A percentile compares a stretch with the other conserved stretches of the same genome.
These are phyloP conservation scores for Virgularia gustaviana DNA, from an alignment of 92 coral and sea anemone genomes.

Conservation along the genomic window DNA sequence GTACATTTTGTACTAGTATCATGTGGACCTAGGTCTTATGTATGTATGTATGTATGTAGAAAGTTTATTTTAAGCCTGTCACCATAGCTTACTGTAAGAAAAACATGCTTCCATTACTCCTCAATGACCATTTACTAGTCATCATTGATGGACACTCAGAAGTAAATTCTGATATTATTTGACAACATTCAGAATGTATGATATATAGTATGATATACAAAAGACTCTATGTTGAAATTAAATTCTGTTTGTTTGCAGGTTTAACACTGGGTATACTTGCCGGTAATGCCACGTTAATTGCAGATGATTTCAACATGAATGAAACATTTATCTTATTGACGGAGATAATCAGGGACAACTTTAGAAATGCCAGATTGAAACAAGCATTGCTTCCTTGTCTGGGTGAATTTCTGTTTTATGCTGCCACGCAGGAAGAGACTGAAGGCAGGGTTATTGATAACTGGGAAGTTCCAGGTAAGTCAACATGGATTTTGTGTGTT, in stretches of 20 bases:
- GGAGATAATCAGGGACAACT: conserved; percentile 90
- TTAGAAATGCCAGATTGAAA: conserved; percentile 82
- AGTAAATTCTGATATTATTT: no score
- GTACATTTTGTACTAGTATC: no score
- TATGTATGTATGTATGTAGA: no score
- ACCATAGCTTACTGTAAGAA: no score
- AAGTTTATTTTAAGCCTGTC: no score
- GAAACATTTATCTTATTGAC: conserved; percentile 82
- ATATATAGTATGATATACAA: neutral
- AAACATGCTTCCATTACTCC: no score
- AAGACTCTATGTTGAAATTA: neutral
- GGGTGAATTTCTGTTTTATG: conserved; percentile 95
- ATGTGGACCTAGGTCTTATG: no score
- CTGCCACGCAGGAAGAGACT: conserved; percentile 95
- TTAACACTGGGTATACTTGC: conserved; percentile 78
- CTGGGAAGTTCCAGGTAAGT: conserved; percentile 94
- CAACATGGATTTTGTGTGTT: no score
- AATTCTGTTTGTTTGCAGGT: conserved; percentile 41
- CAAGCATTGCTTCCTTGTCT: conserved; percentile 85
- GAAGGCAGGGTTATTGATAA: conserved; percentile 61
- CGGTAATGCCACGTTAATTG: conserved; percentile 86
- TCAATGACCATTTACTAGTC: no score
- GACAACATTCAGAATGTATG: no score
- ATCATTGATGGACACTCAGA: no score
- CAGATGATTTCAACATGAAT: conserved; percentile 91